phyloP scores from a whole-genome alignment of 1,140 invertebrate species.

The Drosophila sucinea region DNA sequence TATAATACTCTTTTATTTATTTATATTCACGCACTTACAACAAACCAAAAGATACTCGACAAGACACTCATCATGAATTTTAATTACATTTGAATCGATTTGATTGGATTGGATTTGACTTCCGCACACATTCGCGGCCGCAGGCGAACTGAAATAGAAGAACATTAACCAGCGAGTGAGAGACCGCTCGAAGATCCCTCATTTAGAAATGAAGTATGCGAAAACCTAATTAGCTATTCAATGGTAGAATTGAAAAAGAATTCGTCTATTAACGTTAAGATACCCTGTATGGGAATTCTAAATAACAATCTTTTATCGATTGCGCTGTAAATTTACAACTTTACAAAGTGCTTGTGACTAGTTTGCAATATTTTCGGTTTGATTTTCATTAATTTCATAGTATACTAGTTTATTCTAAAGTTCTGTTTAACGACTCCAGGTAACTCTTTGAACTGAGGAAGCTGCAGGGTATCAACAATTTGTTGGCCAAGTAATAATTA shows the following conservation, averaged over 20 bases:
- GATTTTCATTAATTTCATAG: no score
- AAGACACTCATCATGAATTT: constrained; percentile 62
- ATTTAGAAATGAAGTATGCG: constrained; percentile 12
- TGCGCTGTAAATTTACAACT: constrained; percentile 12
- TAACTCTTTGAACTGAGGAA: neutral
- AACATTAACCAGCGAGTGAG: constrained; percentile 29
- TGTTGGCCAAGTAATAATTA: constrained; percentile 38
- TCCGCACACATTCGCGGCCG: constrained; percentile 55
- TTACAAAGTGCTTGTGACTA: no score
- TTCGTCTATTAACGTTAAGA: neutral
- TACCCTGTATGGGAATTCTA: neutral
- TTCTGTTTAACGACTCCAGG: neutral
- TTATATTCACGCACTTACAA: constrained; percentile 59
- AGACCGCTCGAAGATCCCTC: constrained; percentile 26
- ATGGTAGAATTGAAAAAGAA: neutral
- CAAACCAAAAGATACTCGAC: constrained; percentile 43
- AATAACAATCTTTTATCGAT: neutral
- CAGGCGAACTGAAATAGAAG: constrained; percentile 44
- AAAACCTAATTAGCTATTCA: constrained; percentile 42
- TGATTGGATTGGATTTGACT: constrained; percentile 22
- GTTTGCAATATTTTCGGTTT: no score
- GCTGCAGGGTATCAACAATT: neutral
- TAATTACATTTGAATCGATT: constrained; percentile 38
- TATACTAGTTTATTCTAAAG: no score
- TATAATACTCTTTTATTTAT: neutral